phyloP scores from a whole-genome alignment of 2,113 vertebrate species.

The Anguilla rostrata region DNA sequence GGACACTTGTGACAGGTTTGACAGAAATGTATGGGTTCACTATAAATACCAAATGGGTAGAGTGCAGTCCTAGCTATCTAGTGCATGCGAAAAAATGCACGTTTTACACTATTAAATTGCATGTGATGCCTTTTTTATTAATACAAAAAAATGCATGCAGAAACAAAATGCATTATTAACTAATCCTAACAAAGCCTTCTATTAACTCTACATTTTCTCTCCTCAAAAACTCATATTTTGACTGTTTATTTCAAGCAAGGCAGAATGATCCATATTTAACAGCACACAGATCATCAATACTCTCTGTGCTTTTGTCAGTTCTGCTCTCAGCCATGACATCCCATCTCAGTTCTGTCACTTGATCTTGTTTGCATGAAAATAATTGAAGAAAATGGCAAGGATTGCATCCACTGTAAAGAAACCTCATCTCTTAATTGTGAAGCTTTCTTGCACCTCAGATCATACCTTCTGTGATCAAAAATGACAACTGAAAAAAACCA shows the following conservation, averaged over 20 bases:
- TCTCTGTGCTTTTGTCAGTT: no score
- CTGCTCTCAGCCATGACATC: no score
- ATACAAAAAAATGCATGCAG: background rate
- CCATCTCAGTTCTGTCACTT: no score
- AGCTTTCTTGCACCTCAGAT: background rate
- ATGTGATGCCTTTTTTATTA: background rate
- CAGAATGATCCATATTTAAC: no score
- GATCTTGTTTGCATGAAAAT: no score
- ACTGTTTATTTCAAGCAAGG: no score
- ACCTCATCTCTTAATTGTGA: background rate
- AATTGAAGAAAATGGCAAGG: no score
- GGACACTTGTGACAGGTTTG: background rate
- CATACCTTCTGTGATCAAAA: background rate
- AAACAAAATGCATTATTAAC: background rate
- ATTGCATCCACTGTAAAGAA: no score
- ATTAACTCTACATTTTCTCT: no score
- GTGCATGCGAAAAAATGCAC: background rate
- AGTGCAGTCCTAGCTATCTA: background rate
- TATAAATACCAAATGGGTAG: background rate
- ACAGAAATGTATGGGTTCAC: background rate
- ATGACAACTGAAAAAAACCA: background rate
- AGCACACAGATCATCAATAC: no score
- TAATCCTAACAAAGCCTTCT: no score
- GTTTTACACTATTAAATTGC: background rate
- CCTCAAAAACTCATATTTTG: no score